Conservation (phyloP, 2,888 invertebrate genomes). For the Drosophila demipolita region DNA sequence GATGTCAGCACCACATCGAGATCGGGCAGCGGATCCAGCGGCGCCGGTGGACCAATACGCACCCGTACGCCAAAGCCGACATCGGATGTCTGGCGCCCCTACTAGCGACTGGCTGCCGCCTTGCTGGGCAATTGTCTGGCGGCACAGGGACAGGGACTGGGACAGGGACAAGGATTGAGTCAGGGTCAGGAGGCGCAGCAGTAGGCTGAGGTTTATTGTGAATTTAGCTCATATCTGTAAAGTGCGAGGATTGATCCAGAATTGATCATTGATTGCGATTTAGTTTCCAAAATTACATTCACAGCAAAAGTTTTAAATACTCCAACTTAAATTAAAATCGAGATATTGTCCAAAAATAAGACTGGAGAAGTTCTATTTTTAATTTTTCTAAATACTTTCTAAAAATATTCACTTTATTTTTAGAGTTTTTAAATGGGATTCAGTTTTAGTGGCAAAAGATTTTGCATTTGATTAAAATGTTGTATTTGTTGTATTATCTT, state of each 20-base stretch:
- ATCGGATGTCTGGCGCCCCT: slow-evolving; percentile 93
- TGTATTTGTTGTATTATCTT: neutral
- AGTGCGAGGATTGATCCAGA: slow-evolving; percentile 41
- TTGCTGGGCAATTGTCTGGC: slow-evolving; percentile 73
- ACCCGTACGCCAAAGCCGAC: slow-evolving; percentile 85
- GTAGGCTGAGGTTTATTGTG: slow-evolving; percentile 28
- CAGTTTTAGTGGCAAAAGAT: neutral
- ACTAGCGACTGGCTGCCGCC: slow-evolving; percentile 86
- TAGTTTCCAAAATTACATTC: neutral
- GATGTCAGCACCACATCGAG: slow-evolving; percentile 81
- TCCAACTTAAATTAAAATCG: neutral
- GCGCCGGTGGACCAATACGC: slow-evolving; percentile 78
- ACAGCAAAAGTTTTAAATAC: neutral
- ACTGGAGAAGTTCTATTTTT: neutral
- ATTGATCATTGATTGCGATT: slow-evolving; percentile 2
- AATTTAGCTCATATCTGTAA: slow-evolving; percentile 58
- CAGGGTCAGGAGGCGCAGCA: neutral
- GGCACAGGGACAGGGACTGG: slow-evolving; percentile 29
- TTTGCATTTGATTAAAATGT: neutral
- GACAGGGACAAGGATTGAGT: neutral
- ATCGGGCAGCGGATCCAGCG: slow-evolving; percentile 70
- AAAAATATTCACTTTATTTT: neutral
- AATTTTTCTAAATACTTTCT: neutral
- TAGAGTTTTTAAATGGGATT: neutral
- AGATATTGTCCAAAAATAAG: neutral